A percentile compares a stretch with the other conserved stretches of the same genome.
These are phyloP conservation scores for Lordiphosa clarofinis DNA, from an alignment of 1,140 invertebrate genomes.

Conservation along the genomic window DNA sequence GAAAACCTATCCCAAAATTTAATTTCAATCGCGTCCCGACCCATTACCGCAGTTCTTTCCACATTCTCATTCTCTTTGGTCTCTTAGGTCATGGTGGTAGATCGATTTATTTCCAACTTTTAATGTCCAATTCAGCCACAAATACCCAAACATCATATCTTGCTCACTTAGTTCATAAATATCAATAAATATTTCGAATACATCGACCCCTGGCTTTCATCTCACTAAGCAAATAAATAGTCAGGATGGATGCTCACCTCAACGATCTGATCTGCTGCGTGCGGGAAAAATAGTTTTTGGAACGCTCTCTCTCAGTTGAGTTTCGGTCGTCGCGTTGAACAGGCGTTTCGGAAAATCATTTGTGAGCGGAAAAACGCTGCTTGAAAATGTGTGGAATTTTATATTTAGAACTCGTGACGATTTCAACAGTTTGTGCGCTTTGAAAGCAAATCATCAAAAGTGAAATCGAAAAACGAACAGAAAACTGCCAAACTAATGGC, in stretches of 20 bases:
- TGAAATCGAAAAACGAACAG: conserved; percentile 6
- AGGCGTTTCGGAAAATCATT: conserved; percentile 19
- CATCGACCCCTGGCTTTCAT: too few species aligned
- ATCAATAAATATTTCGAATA: conserved; percentile 17
- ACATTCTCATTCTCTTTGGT: too few species aligned
- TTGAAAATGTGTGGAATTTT: conserved; percentile 33
- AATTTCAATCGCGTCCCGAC: too few species aligned
- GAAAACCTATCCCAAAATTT: too few species aligned
- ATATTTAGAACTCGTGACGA: conserved; percentile 41
- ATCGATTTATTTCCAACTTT: background rate
- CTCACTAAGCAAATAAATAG: too few species aligned
- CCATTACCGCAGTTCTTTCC: too few species aligned
- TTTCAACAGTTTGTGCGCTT: conserved; percentile 28
- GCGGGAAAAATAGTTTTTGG: conserved; percentile 18
- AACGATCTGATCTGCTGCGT: background rate
- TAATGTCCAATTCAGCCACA: background rate
- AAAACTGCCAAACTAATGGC: conserved; percentile 36
- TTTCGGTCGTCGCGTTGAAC: conserved; percentile 51
- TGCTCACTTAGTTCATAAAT: conserved; percentile 32
- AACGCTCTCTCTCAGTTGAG: conserved; percentile 39
- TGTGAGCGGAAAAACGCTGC: conserved; percentile 35
- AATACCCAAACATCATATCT: conserved; percentile 9
- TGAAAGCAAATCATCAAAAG: conserved; percentile 6
- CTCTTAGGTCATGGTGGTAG: too few species aligned
- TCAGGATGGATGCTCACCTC: background rate